phyloP scores from a whole-genome alignment of 1,140 invertebrate genomes.

The Drosophila pruinosa region DNA sequence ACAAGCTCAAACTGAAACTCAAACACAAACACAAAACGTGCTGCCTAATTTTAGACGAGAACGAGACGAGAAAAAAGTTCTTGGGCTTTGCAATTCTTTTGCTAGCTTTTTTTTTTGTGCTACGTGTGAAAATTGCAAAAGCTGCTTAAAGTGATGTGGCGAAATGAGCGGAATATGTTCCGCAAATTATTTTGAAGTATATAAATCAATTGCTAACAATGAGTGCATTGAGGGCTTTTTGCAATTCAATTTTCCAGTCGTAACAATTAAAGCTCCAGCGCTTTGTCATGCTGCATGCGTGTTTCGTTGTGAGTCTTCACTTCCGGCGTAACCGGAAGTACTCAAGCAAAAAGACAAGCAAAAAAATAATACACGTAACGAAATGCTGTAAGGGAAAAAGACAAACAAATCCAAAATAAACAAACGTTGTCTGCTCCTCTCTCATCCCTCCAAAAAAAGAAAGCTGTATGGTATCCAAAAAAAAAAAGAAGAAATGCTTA shows the following conservation, averaged over 20 bases:
- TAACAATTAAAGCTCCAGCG: conserved; percentile 63
- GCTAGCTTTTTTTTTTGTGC: not conserved
- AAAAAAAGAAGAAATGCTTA: conserved; percentile 62
- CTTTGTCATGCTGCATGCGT: conserved; percentile 47
- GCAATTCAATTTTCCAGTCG: conserved; percentile 71
- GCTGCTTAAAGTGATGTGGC: conserved; percentile 18
- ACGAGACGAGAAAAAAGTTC: not conserved
- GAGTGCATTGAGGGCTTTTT: conserved; percentile 1
- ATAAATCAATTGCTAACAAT: conserved; percentile 32
- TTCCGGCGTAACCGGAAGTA: conserved; percentile 74
- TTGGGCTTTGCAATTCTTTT: not conserved
- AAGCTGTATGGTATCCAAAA: conserved; percentile 37
- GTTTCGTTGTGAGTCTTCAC: conserved; percentile 39
- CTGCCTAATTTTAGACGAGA: conserved; percentile 48
- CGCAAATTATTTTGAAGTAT: conserved; percentile 23
- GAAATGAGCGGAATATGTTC: conserved; percentile 31
- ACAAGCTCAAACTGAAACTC: conserved; percentile 27
- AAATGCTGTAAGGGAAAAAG: conserved; percentile 47
- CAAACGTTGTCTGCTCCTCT: conserved; percentile 40
- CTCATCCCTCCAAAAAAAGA: conserved; percentile 6
- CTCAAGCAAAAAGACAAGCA: conserved; percentile 57
- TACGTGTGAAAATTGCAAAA: conserved; percentile 40
- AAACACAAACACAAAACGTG: conserved; percentile 26
- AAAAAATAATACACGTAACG: conserved; percentile 29
- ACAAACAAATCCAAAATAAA: conserved; percentile 68